These are phyloP conservation scores for Limnephilus auricula DNA, from an alignment of 2,888 invertebrate genomes.

Conservation along the genomic window DNA sequence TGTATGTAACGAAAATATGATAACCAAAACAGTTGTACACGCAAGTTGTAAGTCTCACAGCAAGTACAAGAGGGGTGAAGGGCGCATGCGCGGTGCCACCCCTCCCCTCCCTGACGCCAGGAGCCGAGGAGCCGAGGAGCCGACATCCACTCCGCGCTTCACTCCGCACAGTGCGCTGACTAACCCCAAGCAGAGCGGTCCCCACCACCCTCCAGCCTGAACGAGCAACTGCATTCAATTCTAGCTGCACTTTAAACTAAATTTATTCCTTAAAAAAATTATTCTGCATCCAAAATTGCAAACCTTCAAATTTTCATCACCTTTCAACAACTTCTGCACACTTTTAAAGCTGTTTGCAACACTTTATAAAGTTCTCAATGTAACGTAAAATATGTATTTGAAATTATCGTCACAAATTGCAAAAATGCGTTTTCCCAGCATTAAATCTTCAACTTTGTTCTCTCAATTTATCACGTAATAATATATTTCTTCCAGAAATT, in stretches of 20 bases:
- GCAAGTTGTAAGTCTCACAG: too few relatives aligned
- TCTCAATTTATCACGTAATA: background rate
- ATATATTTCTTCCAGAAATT: background rate
- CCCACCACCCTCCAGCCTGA: background rate
- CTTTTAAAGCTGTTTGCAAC: background rate
- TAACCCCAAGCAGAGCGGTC: background rate
- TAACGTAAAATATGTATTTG: background rate
- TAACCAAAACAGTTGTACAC: too few relatives aligned
- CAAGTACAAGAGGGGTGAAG: background rate
- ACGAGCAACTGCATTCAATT: constrained; percentile 4
- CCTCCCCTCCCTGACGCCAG: background rate
- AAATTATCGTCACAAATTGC: background rate
- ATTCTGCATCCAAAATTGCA: background rate
- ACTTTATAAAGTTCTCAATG: background rate
- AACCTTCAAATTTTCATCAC: background rate
- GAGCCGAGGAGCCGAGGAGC: constrained; percentile 29
- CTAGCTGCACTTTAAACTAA: constrained; percentile 21
- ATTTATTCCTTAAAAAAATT: background rate
- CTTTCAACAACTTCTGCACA: background rate
- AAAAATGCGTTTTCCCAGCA: background rate
- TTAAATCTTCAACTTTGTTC: background rate
- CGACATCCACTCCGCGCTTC: background rate
- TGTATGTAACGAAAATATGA: too few relatives aligned
- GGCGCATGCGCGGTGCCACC: constrained; percentile 18
- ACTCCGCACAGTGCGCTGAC: constrained; percentile 26